Base-by-base conservation (phyloP, 2,888 invertebrate species). In the Dryomyza anilis region DNA sequence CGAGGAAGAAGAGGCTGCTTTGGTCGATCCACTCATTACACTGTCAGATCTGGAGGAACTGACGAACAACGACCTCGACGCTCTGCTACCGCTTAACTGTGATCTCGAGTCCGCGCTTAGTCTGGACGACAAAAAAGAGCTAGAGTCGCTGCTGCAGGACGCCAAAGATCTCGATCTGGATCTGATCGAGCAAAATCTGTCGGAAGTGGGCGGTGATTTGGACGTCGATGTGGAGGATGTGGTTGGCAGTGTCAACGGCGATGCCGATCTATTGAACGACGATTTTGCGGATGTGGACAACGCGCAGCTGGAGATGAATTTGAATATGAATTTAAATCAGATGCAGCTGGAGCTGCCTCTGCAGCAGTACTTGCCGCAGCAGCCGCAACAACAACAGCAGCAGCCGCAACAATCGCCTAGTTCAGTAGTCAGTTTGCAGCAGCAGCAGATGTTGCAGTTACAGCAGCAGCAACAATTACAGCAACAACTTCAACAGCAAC, bases 41-140 rank as follows among this genome's bases (percentile, higher is more conserved):
- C 69, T 82, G 27, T 78, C 82, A 8, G 82, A 81, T 66, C 70
- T 83, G 60, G 81, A 82, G 67, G 81, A 81, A 46, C 69, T 83
- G 52, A 80, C 82, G 19, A 81, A 81, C 63, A 82, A 80, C 61
- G 90, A 90, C 78, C 84, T 90, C 63, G 90, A 90, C 74, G 88
- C 88, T 73, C 83, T 91, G 72, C 83, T 90, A 76, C 88, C 86
- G 68, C 85, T 87, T 71, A 78, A 75, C 76, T 79, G 80, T 78
- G 88, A 89, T 74, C 84, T 89, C 66, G 83, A 82, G 72, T 77
- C 82, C 66, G 76, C 80, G 48, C 73, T 83, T 45, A 81, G 79
- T 70, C 73, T 82, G 68, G 83, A 82, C 71, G 79, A 79, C 66
- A 83, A 83, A 68, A 81, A 81, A 66, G 80, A 81, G 67, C 74